These are phyloP conservation scores for Reinhardtius hippoglossoides DNA, from an alignment of 2,113 vertebrate genomes.

Conservation along the genomic window DNA sequence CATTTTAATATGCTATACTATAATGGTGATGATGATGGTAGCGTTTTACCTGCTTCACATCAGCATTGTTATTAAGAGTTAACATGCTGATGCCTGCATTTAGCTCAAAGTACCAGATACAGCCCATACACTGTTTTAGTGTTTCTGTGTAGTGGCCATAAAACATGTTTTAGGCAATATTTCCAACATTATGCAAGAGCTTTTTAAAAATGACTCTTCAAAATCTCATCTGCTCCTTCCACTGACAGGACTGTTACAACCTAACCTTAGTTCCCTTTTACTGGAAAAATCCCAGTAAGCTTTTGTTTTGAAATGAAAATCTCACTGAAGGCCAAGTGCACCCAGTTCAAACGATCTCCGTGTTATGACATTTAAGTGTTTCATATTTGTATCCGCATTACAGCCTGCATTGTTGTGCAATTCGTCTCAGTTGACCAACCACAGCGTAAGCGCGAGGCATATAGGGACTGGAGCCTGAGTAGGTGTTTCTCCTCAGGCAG, in stretches of 20 bases:
- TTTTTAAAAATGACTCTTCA: neutral
- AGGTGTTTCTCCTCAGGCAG: slow-evolving; percentile 70
- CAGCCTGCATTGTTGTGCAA: slow-evolving; percentile 64
- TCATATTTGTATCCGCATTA: slow-evolving; percentile 56
- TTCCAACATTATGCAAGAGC: neutral
- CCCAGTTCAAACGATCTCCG: slow-evolving; percentile 39
- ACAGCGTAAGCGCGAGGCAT: slow-evolving; percentile 48
- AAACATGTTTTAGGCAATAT: neutral
- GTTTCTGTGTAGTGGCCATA: too few species aligned
- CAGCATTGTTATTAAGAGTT: neutral
- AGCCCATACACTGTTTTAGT: neutral
- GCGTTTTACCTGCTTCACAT: neutral
- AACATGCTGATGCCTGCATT: neutral
- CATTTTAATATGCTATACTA: neutral
- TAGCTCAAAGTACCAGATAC: neutral
- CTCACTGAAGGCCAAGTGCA: slow-evolving; percentile 16
- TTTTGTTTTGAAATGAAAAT: slow-evolving; percentile 27
- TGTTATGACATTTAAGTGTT: slow-evolving; percentile 62
- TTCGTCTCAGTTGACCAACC: slow-evolving; percentile 63
- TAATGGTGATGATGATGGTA: neutral
- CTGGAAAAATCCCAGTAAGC: slow-evolving; percentile 1
- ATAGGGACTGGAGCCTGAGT: slow-evolving; percentile 57
- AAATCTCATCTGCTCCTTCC: neutral
- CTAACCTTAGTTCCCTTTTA: neutral
- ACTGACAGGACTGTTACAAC: neutral